Conservation (phyloP, 2,888 invertebrate genomes). For the Oligia latruncula region DNA sequence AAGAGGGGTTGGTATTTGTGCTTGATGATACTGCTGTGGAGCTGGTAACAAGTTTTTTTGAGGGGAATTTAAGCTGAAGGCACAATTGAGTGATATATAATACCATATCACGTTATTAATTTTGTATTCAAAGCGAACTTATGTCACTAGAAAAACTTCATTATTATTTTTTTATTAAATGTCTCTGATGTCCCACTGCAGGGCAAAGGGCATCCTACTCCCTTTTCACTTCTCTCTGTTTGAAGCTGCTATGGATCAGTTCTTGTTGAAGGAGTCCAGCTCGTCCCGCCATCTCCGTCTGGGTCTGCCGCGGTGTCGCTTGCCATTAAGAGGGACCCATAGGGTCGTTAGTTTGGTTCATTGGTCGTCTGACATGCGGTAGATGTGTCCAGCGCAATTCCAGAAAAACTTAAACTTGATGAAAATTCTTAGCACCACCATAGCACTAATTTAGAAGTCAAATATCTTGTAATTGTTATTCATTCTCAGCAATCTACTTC, state of each 20-base stretch:
- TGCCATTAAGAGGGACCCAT: no score
- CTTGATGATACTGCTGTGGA: background rate
- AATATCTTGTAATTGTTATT: constrained; percentile 41
- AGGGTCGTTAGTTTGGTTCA: no score
- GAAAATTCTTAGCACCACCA: background rate
- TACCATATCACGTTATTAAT: background rate
- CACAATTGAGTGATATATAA: background rate
- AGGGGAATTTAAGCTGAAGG: background rate
- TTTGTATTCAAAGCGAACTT: background rate
- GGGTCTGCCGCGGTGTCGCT: no score
- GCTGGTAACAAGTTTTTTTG: background rate
- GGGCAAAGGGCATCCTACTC: background rate
- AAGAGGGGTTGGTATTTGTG: background rate
- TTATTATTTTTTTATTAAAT: background rate
- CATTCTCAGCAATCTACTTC: constrained; percentile 3
- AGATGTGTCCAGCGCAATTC: no score
- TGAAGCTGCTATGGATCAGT: background rate
- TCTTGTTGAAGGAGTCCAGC: background rate
- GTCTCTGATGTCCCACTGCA: background rate
- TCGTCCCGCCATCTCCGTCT: background rate
- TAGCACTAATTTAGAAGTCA: constrained; percentile 16
- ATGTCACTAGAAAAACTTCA: background rate
- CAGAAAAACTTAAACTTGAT: constrained; percentile 2
- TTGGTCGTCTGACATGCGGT: no score
- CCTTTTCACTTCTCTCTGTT: background rate